phyloP scores from a whole-genome alignment of 2,797 vertebrate genomes.

The Intellagama lesueurii region DNA sequence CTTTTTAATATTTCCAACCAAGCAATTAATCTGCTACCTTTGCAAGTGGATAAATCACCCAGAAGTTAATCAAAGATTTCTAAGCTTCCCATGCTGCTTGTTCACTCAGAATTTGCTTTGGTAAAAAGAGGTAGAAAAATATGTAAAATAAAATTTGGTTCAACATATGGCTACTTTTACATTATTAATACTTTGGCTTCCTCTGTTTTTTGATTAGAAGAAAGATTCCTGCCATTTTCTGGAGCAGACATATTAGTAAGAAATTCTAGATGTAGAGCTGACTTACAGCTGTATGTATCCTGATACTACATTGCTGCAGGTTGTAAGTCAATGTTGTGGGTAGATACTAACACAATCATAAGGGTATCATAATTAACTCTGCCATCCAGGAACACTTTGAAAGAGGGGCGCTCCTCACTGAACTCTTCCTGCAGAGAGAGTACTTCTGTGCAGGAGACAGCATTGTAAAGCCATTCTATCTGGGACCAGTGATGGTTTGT shows the following conservation, averaged over 20 bases:
- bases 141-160: conserved; percentile 3
- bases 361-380: no score
- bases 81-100: neutral
- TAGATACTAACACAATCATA: no score
- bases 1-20: conserved; percentile 29
- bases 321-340: no score
- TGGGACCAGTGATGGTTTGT: neutral
- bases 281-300: conserved; percentile 3
- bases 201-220: conserved; percentile 53
- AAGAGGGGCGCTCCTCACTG: no score
- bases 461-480: no score
- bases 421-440: no score
- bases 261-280: neutral
- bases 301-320: no score
- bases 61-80: neutral
- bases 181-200: conserved; percentile 29
- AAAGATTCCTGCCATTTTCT: conserved; percentile 30
- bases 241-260: neutral
- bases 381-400: no score
- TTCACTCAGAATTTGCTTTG: conserved; percentile 11
- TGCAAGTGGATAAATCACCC: conserved; percentile 26
- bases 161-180: conserved; percentile 24
- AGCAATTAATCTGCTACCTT: conserved; percentile 37
- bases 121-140: conserved; percentile 11
- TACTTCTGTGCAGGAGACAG: no score